Evolutionary conservation across 2,113 vertebrate species (phyloP), one percentile per base, ranked within the genome.

Genomic region (Pseudopodoces humilis): DNA sequence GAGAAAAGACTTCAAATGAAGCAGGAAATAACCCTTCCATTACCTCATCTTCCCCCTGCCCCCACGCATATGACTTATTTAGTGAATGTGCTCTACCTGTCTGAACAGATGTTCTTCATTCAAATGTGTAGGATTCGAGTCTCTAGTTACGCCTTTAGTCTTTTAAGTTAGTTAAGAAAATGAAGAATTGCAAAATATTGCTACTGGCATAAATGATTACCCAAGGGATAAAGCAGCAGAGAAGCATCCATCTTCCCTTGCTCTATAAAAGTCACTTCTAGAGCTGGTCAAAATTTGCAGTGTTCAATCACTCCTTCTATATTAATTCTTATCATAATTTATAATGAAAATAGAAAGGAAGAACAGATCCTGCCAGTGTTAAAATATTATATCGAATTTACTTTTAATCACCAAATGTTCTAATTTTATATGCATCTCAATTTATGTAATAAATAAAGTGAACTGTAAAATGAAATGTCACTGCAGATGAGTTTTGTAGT

Each of bases 391-490:
- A 63, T 2, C 64, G 64, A 83, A 92, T 93, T 92, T 80, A 59
- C 35, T 92, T 97, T 80, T 81, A 83, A 92, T 83, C 56, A 77
- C 39, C 17, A 79, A 85, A 44, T 0, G 0, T 44, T 91, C 86
- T 68, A 60, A 76, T 76, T 79, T 84, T 60, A 91, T 47, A 72
- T 41, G 23, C 31, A 25, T 85, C 53, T 95, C 78, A 39, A 81
- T 90, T 83, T 81, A 72, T 67, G 28, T 30, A 88, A 94, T 81
- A 91, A 89, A 79, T 91, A 97, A 90, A 92, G 31, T 71, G 64
- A 93, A 67, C 63, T 63, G 68, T 67, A 71, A 95, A 94, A 94
- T 52, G 83, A 94, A 95, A 88, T 88, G 80, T 86, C 76, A 81
- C 76, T 46, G 63, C 65, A 90, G 80, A 92, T 77, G 86, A 92